Evolutionary conservation across 2,797 vertebrate species (phyloP), one percentile per base, ranked within the genome.

Genomic region (Caiman crocodilus): DNA sequence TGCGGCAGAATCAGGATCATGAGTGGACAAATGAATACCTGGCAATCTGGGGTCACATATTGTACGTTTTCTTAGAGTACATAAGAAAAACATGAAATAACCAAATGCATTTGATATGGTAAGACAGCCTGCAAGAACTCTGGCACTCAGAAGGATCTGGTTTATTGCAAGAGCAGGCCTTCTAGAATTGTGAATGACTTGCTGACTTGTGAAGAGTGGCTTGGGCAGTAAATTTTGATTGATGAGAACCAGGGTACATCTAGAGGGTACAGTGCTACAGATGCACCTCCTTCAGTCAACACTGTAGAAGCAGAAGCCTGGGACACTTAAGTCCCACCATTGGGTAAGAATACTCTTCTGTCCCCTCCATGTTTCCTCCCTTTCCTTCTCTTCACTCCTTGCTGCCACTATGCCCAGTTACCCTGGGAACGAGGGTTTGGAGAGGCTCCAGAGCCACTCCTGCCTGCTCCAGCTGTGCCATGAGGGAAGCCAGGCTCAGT

Each of bases 1-100:
- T 90, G 92, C 30, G 23, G 79, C 84, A 95, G 88, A 95, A 92
- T 96, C 73, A 63, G 88, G 92, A 88, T 76, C 71, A 76, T 87
- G 90, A 93, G 69, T 12, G 84, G 80, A 83, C 56, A 87, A 94
- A 81, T 69, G 79, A 96, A 92, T 92, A 88, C 89, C 84, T 94
- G 85, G 94, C 95, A 94, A 96, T 95, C 96, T 82, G 82, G 90
- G 96, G 95, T 93, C 92, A 96, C 91, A 90, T 95, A 97, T 95
- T 96, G 93, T 95, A n/a, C n/a, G n/a, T n/a, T n/a, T n/a, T n/a
- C n/a, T n/a, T n/a, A 85, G 35, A 94, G 93, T 95, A 96, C 92
- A 93, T 82, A 92, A 91, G 71, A 77, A 93, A 94, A 95, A 28
- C 25, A 90, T n/a, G 82, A 90, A 90, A 89, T 83, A 88, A 60